These are phyloP conservation scores for Lagodon rhomboides DNA, from an alignment of 2,797 vertebrate genomes.

Conservation along the genomic window DNA sequence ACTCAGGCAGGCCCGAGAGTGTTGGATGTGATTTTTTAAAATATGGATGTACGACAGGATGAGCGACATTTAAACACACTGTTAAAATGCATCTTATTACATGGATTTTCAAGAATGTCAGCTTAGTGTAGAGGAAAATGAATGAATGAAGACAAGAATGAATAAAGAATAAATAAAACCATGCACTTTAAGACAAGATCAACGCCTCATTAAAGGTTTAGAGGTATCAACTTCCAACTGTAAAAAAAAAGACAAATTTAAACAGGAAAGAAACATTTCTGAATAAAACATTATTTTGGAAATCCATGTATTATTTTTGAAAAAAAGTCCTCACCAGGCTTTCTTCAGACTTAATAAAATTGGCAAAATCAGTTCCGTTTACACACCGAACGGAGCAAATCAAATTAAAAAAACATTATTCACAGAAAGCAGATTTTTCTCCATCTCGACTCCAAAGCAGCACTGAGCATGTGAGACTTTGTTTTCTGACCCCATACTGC, in stretches of 20 bases:
- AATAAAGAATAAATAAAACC: not conserved
- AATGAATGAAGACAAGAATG: not conserved
- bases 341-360: conserved; percentile 4
- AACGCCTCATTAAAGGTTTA: not conserved
- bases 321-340: not conserved
- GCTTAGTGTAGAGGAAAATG: not conserved
- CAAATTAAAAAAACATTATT: conserved; percentile 7
- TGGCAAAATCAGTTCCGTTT: conserved; percentile 1
- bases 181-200: not conserved
- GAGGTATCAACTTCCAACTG: not conserved
- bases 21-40: not conserved
- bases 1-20: not conserved
- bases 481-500: conserved; percentile 60
- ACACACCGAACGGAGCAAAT: accelerated
- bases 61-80: not conserved
- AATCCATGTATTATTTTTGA: not conserved
- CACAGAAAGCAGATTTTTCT: conserved; percentile 18
- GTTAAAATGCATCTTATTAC: not conserved
- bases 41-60: not conserved
- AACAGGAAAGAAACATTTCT: not conserved
- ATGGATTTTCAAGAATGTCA: not conserved
- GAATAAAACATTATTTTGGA: not conserved
- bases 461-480: conserved; percentile 54
- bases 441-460: conserved; percentile 33
- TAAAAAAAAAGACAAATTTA: not conserved